Evolutionary conservation across 2,113 vertebrate species (phyloP), one percentile per base, ranked within the genome.

Genomic region (Atractosteus spatula): DNA sequence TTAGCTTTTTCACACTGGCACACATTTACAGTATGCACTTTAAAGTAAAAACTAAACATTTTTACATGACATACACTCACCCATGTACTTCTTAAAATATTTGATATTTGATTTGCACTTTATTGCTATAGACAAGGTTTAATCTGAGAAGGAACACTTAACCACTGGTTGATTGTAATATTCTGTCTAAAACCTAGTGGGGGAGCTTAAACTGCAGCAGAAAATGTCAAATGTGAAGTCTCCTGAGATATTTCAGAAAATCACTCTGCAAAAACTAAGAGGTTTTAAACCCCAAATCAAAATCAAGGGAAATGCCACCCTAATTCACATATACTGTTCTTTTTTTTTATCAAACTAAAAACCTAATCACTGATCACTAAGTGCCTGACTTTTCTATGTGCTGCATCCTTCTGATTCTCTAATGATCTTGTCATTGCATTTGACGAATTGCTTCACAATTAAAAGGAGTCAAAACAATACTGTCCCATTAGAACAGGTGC

Each of bases 151-250:
- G 13, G 56, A 8, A n/a, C 56, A 59, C 56, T 14, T 1, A 59
- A 11, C 3, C 0, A 3, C 3, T 14, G 56, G 47, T 29, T 29
- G 56, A 59, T 59, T 14, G 56, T n/a, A 59, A 59, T 59, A 64
- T 64, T 13, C 62, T 41, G 12, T 64, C 41, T 3, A 12, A 29
- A 41, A 8, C 62, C 62, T 64, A 12, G 17, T 0, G 62, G 41
- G 62, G 12, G 17, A 41, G 62, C 62, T 64, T 29, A 64, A 64
- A 64, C 17, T 10, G 17, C 62, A 16, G 17, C 17, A 64, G 2
- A 64, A 64, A 64, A 64, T 64, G 62, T 64, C 62, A 64, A 29
- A n/a, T 17, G 17, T 64, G 41, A 64, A 41, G 17, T 17, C 62
- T 41, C 62, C 8, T 16, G 62, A 17, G 41, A 41, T 64, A 41